Base-by-base conservation (phyloP, 2,113 vertebrate genomes). In the Clarias gariepinus region DNA sequence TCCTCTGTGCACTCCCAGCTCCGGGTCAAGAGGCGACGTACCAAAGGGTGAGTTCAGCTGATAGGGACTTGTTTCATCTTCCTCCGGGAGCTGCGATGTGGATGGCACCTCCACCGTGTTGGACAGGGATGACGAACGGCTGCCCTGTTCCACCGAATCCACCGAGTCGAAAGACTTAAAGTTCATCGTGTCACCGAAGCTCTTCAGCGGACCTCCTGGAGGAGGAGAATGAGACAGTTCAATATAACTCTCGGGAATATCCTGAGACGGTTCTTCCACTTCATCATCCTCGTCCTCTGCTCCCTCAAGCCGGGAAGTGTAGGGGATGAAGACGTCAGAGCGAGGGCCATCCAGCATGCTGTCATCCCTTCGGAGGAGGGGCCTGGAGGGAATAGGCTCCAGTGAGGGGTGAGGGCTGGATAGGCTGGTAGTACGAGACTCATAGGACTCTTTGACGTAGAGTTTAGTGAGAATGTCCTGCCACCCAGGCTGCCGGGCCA, bases 401-500 rank as follows among this genome's bases (percentile, higher is more conserved):
- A 92, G 88, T 28, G 94, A 92, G 80, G 81, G 23, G 3, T 88
- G 52, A 61, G 81, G 89, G 83, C 84, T 60, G 2, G 92, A 94
- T 18, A 88, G 88, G 93, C 93, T 94, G 90, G 85, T 90, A 2
- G 91, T 92, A 2, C 91, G 90, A 0, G 94, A 95, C 74, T 94
- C 94, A 0, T 94, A 95, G 0, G 96, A 97, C 87, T 99, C 98
- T 88, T 97, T 97, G 87, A 99, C 94, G 0, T 98, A 99, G 61
- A 99, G 97, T 88, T 97, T 98, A 88, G 97, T 98, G 85, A 99
- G 95, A 0, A 97, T 93, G 33, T 98, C 97, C 94, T 99, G 98
- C 98, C 98, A 99, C 84, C 97, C 95, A 0, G 96, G 92, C 91
- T 98, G 90, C 74, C 91, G 95, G 0, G 97, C 96, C 82, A 99